Percentiles rank a stretch among this genome's conserved stretches.
phyloP scores from a whole-genome alignment of 2,797 vertebrate genomes.

The Crax fasciolata region DNA sequence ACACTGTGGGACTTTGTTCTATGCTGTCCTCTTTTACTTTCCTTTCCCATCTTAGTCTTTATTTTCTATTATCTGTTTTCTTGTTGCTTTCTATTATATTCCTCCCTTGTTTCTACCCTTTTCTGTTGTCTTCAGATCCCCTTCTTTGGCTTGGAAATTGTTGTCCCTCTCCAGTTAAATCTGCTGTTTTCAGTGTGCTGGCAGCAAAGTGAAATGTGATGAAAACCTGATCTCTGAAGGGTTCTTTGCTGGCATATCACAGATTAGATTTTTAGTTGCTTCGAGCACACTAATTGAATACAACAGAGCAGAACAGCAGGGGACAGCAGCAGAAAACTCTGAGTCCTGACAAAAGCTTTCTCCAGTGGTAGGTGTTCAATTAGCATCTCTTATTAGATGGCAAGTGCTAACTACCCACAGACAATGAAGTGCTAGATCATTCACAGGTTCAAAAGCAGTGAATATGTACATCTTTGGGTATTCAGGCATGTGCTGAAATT shows the following conservation, averaged over 20 bases:
- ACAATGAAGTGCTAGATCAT: conserved; percentile 37
- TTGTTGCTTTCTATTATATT: neutral
- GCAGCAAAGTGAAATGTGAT: conserved; percentile 48
- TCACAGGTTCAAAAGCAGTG: conserved; percentile 39
- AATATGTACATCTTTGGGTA: neutral
- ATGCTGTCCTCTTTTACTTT: neutral
- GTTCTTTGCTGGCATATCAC: conserved; percentile 56
- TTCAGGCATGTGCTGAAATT: conserved; percentile 1
- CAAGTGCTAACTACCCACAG: conserved; percentile 38
- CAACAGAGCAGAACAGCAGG: conserved; percentile 71
- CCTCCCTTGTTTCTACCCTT: neutral
- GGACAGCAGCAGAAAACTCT: conserved; percentile 50
- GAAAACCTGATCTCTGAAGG: conserved; percentile 59
- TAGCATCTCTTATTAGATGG: conserved; percentile 69
- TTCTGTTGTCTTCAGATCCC: neutral
- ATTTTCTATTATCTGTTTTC: neutral
- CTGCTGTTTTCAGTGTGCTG: conserved; percentile 25
- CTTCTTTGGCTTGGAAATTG: conserved; percentile 11
- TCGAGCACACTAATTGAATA: conserved; percentile 78
- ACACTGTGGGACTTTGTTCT: neutral
- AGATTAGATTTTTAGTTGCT: conserved; percentile 58
- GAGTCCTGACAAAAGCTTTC: conserved; percentile 69
- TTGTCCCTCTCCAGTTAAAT: conserved; percentile 33
- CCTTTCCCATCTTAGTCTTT: neutral
- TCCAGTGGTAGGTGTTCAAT: conserved; percentile 68